Evolutionary conservation across 2,797 vertebrate genomes (phyloP), one percentile per base, ranked within the genome.

Genomic region (Sebastes jordani): DNA sequence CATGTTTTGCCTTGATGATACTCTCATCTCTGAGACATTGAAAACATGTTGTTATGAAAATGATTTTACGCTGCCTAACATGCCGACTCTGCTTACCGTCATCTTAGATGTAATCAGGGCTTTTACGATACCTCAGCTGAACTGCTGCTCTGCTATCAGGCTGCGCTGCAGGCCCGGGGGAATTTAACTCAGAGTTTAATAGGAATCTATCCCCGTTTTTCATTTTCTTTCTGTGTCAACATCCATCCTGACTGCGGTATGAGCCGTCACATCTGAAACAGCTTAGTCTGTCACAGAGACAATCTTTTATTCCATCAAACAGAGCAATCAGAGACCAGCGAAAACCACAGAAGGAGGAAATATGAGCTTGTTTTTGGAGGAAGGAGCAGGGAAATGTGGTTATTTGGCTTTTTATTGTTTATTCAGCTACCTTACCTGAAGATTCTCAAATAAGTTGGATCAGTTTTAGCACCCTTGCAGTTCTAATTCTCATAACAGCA

Each of bases 201-300:
- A 80, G 67, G 68, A 83, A 81, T 66, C 80, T 71, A 78, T 82
- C 60, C 76, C 55, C 34, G 73, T 82, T 84, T 78, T 84, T 90
- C 65, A 86, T 84, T 85, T 81, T 77, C 74, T 74, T 29, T 74
- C 68, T 36, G 46, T 56, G 81, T 85, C 70, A 84, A 84, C 88
- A 88, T 89, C 87, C 86, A 83, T 81, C 80, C 80, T 22, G 60
- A 72, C 74, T 77, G 84, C 72, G 61, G 76, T 36, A 20, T 71
- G 83, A 91, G 77, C 80, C 62, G 63, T 81, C 83, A 75, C 86
- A 80, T 87, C 75, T 76, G 76, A 89, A 92, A 88, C 79, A 66
- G 76, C 79, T 89, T 76, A 74, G 84, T 74, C 65, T 71, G 70
- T 55, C 71, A 74, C 78, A 80, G 73, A 90, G 72, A 68, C 74